These are phyloP conservation scores for Subanguina moxae DNA, from an alignment of 1,140 invertebrate genomes.

Conservation along the genomic window DNA sequence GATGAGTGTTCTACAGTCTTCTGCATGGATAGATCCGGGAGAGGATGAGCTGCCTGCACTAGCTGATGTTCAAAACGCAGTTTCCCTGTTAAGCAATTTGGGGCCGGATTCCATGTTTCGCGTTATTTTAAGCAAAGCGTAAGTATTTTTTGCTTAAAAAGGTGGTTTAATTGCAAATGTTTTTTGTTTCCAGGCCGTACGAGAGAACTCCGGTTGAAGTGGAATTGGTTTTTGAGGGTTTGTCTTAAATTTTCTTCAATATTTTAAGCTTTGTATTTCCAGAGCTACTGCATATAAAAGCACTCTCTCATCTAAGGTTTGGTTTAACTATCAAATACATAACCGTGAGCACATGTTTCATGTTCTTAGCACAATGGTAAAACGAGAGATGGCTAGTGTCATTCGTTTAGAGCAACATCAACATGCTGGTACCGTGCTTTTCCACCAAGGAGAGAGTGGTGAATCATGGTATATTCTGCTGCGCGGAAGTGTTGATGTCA, in stretches of 20 bases:
- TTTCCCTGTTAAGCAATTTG: neutral
- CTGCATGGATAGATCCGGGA: neutral
- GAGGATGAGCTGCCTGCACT: neutral
- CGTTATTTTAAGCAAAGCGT: conserved; percentile 9
- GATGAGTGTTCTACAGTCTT: no score
- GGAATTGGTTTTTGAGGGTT: conserved; percentile 74
- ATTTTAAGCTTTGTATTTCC: no score
- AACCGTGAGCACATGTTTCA: neutral
- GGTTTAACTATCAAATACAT: conserved; percentile 4
- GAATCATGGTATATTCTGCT: conserved; percentile 77
- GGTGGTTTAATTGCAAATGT: neutral
- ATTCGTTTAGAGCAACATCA: conserved; percentile 78
- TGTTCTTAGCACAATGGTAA: conserved; percentile 70
- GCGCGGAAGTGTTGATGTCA: conserved; percentile 9
- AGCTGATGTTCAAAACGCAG: conserved; percentile 1
- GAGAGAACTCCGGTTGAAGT: conserved; percentile 75
- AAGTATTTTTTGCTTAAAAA: neutral
- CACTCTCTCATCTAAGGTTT: conserved; percentile 70
- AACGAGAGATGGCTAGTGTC: conserved; percentile 74
- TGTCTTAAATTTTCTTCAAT: no score
- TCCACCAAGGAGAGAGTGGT: conserved; percentile 83
- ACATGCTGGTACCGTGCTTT: conserved; percentile 74
- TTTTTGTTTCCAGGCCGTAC: conserved; percentile 64
- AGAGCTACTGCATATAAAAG: conserved; percentile 76
- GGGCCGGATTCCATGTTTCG: conserved; percentile 6